phyloP scores from a whole-genome alignment of 2,797 vertebrate genomes.

The Sebastes cheni region DNA sequence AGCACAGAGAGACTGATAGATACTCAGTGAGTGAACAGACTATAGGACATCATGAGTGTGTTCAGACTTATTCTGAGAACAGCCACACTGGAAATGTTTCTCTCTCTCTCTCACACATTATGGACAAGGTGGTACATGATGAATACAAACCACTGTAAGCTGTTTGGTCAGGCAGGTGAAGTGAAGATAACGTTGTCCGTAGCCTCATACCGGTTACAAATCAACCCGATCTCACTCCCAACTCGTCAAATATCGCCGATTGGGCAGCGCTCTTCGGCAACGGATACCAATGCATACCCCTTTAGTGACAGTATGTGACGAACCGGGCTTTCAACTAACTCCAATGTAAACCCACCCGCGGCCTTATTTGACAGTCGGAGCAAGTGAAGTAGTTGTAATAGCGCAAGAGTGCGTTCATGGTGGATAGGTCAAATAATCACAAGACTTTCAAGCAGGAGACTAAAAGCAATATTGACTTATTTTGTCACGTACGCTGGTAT shows the following conservation, averaged over 20 bases:
- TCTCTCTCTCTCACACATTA: background rate
- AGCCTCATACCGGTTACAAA: background rate
- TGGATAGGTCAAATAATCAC: too few species aligned
- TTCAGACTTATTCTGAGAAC: background rate
- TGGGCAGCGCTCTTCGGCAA: rapidly evolving
- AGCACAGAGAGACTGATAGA: background rate
- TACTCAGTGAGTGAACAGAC: background rate
- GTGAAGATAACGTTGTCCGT: background rate
- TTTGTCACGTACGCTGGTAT: too few species aligned
- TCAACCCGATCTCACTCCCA: background rate
- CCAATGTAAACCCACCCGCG: too few species aligned
- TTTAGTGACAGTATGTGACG: too few species aligned
- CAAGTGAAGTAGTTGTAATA: too few species aligned
- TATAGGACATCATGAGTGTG: slow-evolving; percentile 1
- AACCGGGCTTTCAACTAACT: too few species aligned
- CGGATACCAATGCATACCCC: too few species aligned
- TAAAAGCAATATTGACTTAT: too few species aligned
- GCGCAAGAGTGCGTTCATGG: rapidly evolving
- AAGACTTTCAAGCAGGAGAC: too few species aligned
- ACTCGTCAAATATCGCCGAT: too few species aligned
- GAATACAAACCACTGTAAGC: background rate
- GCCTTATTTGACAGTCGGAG: rapidly evolving
- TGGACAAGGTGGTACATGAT: background rate
- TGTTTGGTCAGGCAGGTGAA: background rate
- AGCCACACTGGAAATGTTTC: background rate